Evolutionary conservation across 2,113 vertebrate species (phyloP), one percentile per base, ranked within the genome.

Genomic region (Microcebus jonahi): DNA sequence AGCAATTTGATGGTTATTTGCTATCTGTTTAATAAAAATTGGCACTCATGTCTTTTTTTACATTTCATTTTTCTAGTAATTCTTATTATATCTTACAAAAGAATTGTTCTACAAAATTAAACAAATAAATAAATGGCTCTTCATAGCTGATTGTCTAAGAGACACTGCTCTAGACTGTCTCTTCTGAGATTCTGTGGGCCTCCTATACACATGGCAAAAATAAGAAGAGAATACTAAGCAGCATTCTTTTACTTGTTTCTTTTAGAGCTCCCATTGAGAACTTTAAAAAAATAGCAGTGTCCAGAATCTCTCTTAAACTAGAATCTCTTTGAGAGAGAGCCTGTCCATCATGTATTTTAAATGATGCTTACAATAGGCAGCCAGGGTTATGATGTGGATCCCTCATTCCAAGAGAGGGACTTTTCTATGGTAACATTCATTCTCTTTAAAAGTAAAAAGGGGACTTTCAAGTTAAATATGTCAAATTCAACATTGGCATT

Each of bases 41-140:
- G 50, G 45, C 15, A 59, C 8, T 89, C 42, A 45, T 45, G 20
- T 71, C 11, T 77, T 71, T 42, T 76, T 83, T 85, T 57, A 57
- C 8, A 71, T 84, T 96, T 89, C 23, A 76, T 55, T 73, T 94
- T 95, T 88, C 34, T 23, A 94, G 20, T 77, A 73, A 85, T 84
- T 88, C n/a, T 77, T 91, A 21, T 59, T 77, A 29, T 67, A 8
- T 70, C 12, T 75, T 73, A 68, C 25, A 34, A 36, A 76, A 87
- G 80, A 93, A 76, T 81, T 31, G 34, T 42, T 67, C 48, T 81
- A 29, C 8, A 18, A 91, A 82, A 81, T 82, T 42, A 20, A 70
- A 36, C 68, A 82, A 68, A 50, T 45, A 13, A 45, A 65, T 65
- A 67, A 67, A 67, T 87, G 48, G 25, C 65, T 90, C 36, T 94